Evolutionary conservation across 2,888 invertebrate genomes (phyloP).

Genomic region (Aleiodes alternator): DNA sequence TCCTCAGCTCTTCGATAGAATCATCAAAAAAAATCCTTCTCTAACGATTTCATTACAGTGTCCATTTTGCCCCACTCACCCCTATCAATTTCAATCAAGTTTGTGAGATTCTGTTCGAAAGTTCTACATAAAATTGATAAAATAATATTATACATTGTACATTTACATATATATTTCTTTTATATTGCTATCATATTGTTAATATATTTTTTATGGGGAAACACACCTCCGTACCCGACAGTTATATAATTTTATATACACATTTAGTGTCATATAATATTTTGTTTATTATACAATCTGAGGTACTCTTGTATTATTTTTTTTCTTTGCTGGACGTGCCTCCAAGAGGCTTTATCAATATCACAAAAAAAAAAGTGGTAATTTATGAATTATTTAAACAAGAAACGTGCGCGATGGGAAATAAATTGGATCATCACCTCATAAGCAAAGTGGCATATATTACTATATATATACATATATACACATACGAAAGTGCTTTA

Average conservation of each 20-base stretch:
- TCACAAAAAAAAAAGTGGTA: constrained; percentile 33
- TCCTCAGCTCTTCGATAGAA: too few species aligned
- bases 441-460: neutral
- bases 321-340: constrained; percentile 54
- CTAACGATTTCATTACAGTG: too few species aligned
- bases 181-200: too few species aligned
- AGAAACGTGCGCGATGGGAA: neutral
- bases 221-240: constrained; percentile 49
- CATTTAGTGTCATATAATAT: constrained; percentile 49
- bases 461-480: too few species aligned
- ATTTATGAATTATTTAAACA: neutral
- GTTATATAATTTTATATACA: constrained; percentile 58
- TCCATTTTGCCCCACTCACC: too few species aligned
- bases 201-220: neutral
- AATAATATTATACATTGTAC: too few species aligned
- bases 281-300: constrained; percentile 50
- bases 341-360: constrained; percentile 48
- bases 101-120: too few species aligned
- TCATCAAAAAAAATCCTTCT: too few species aligned
- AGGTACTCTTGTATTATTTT: constrained; percentile 53
- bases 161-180: too few species aligned
- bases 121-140: too few species aligned
- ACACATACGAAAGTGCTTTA: too few species aligned
- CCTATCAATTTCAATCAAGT: too few species aligned
- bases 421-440: neutral